These are phyloP conservation scores for Mycetomoellerius zeteki DNA, from an alignment of 1,140 invertebrate species.

Conservation along the genomic window DNA sequence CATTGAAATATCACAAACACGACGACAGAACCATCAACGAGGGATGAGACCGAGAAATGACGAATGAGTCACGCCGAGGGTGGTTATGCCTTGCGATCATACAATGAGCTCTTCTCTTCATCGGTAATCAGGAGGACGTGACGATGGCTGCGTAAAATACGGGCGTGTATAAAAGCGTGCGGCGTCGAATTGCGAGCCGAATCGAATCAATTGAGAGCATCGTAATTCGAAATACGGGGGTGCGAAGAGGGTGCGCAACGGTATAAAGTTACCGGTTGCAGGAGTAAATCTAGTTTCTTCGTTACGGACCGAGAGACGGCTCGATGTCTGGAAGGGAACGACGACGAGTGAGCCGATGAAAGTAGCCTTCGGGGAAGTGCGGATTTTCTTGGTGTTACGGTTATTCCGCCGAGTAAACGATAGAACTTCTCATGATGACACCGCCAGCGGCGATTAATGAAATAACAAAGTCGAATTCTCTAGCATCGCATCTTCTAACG, in stretches of 20 bases:
- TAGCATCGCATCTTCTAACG: neutral
- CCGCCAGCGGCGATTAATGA: conserved; percentile 64
- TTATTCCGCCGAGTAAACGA: conserved; percentile 37
- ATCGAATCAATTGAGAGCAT: conserved; percentile 73
- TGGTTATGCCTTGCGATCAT: conserved; percentile 38
- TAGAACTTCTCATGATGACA: conserved; percentile 49
- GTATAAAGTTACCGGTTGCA: conserved; percentile 49
- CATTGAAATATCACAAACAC: neutral
- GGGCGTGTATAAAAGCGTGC: conserved; percentile 19
- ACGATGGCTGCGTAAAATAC: conserved; percentile 36
- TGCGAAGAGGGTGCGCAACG: conserved; percentile 4
- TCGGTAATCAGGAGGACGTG: conserved; percentile 44
- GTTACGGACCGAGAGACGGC: conserved; percentile 50
- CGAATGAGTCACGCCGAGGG: conserved; percentile 76
- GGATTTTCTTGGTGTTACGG: conserved; percentile 49
- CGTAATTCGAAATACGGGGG: conserved; percentile 67
- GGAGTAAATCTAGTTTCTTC: conserved; percentile 72
- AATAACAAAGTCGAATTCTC: conserved; percentile 61
- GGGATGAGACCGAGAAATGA: conserved; percentile 72
- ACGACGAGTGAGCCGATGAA: neutral
- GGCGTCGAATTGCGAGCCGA: conserved; percentile 68
- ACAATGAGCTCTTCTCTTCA: conserved; percentile 30
- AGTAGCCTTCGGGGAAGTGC: conserved; percentile 40
- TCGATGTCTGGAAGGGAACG: neutral
- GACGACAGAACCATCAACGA: neutral